A percentile compares a stretch with the other conserved stretches of the same genome.
phyloP scores from a whole-genome alignment of 2,113 vertebrate genomes.

The Leptobrachium leishanense region DNA sequence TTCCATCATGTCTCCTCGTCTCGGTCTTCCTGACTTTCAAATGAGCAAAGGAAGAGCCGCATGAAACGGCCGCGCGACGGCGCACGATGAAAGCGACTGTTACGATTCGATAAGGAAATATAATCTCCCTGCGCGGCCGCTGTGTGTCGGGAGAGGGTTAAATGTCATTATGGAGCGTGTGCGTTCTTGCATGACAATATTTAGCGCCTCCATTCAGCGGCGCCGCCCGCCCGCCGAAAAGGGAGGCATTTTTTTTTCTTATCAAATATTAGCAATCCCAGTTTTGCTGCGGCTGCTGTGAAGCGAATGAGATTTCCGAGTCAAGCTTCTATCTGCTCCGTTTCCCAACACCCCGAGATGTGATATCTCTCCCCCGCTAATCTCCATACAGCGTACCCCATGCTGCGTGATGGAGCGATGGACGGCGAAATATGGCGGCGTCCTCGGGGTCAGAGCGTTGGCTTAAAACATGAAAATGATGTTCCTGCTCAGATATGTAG shows the following conservation, averaged over 20 bases:
- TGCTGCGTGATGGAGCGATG: background rate
- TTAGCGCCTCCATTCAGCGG: background rate
- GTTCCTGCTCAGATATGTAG: no score
- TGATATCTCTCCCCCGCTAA: background rate
- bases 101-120: slow-evolving; percentile 8
- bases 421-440: no score
- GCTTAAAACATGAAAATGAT: no score
- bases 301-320: background rate
- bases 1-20: background rate
- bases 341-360: background rate
- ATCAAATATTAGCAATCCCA: slow-evolving; percentile 4
- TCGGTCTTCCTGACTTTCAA: background rate
- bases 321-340: background rate
- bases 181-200: background rate
- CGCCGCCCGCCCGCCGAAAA: background rate
- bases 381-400: background rate
- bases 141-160: slow-evolving; percentile 16
- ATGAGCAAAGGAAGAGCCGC: background rate
- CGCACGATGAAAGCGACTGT: slow-evolving; percentile 1
- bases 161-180: background rate
- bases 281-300: background rate
- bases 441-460: no score
- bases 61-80: background rate
- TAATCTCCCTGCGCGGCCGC: background rate
- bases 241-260: background rate